Evolutionary conservation across 2,888 invertebrate species (phyloP).

Genomic region (Lasioglossum marginatum): DNA sequence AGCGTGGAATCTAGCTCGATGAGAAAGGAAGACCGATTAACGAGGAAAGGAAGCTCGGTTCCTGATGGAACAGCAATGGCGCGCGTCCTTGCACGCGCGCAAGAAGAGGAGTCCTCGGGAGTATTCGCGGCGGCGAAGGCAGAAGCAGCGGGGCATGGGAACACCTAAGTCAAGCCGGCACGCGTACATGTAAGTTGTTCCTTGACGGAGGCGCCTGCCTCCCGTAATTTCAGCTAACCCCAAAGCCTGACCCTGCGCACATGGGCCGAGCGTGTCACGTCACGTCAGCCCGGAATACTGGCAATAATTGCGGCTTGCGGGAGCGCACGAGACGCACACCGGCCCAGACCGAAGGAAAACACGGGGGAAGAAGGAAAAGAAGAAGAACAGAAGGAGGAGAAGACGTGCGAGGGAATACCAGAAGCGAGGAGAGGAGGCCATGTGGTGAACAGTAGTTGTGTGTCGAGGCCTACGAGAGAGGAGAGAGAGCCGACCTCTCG

Average conservation of each 20-base stretch:
- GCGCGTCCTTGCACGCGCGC: constrained; percentile 47
- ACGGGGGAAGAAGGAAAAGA: constrained; percentile 22
- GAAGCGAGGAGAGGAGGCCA: constrained; percentile 66
- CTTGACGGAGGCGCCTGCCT: constrained; percentile 66
- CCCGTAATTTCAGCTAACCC: constrained; percentile 75
- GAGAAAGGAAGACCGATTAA: neutral
- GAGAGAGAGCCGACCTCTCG: constrained; percentile 68
- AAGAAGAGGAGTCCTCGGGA: constrained; percentile 22
- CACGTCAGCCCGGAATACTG: constrained; percentile 76
- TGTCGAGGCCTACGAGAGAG: constrained; percentile 61
- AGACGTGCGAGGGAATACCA: constrained; percentile 38
- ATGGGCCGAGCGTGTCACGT: constrained; percentile 71
- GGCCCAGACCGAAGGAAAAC: constrained; percentile 37
- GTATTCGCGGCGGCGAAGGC: neutral
- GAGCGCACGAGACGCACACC: constrained; percentile 46
- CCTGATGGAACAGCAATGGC: neutral
- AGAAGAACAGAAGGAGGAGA: constrained; percentile 33
- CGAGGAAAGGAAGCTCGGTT: neutral
- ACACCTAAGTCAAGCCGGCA: constrained; percentile 58
- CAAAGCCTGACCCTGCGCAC: constrained; percentile 71
- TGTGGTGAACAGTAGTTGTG: constrained; percentile 74
- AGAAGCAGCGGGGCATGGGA: constrained; percentile 13
- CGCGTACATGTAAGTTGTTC: constrained; percentile 69
- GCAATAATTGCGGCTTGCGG: constrained; percentile 73
- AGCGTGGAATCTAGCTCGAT: neutral